A percentile compares a stretch with the other conserved stretches of the same genome.
These are phyloP conservation scores for Menidia beryllina DNA, from an alignment of 2,113 vertebrate species.

Conservation along the genomic window DNA sequence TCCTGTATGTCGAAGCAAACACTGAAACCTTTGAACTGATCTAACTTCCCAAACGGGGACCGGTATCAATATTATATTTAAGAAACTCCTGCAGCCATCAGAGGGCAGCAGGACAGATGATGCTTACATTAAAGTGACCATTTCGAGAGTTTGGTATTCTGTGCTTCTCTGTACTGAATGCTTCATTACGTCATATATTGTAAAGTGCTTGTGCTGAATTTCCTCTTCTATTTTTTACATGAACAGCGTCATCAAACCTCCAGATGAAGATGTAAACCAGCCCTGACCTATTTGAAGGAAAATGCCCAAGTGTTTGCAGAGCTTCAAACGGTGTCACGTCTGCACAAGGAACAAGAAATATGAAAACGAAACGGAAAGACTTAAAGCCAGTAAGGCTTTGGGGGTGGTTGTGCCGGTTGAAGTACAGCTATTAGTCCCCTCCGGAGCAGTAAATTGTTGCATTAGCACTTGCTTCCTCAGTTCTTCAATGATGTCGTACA, in stretches of 20 bases:
- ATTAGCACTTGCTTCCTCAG: neutral
- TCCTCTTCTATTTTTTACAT: neutral
- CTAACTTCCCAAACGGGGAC: conserved; percentile 6
- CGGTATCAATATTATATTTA: conserved; percentile 1
- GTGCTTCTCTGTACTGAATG: neutral
- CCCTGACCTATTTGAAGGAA: conserved; percentile 7
- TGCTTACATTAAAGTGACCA: neutral
- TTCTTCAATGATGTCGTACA: neutral
- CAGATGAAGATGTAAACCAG: neutral
- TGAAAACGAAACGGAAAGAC: neutral
- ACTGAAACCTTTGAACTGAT: conserved; percentile 17
- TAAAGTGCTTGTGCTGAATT: neutral
- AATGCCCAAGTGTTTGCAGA: conserved; percentile 8
- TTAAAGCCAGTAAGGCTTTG: neutral
- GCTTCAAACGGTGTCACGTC: conserved; percentile 2
- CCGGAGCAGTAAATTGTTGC: neutral
- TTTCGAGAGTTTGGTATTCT: neutral
- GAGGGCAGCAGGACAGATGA: neutral
- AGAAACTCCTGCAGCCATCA: conserved; percentile 5
- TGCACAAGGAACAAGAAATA: neutral
- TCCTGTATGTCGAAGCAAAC: conserved; percentile 18
- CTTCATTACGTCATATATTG: neutral
- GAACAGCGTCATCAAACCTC: neutral
- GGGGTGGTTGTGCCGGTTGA: too few relatives aligned
- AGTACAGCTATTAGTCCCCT: neutral